These are phyloP conservation scores for Holothuria glaberrima DNA, from an alignment of 35 echinoderm and acorn worm genomes.

Conservation along the genomic window DNA sequence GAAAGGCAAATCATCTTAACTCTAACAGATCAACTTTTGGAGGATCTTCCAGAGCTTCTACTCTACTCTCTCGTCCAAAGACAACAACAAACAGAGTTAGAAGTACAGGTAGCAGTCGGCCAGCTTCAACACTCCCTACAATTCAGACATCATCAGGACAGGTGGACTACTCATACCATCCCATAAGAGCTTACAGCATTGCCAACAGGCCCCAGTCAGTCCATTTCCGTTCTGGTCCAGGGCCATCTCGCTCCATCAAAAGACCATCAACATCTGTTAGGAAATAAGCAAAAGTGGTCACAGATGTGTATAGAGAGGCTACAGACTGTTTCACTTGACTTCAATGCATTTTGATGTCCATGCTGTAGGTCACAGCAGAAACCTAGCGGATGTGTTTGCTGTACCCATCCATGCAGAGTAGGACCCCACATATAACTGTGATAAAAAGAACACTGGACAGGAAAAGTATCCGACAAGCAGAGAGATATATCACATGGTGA, in stretches of 20 bases:
- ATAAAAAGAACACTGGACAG: not conserved
- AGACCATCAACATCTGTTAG: constrained; percentile 42
- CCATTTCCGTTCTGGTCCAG: not conserved
- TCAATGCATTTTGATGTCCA: no score
- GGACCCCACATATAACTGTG: not conserved
- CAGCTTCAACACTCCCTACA: not conserved
- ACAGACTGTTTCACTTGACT: no score
- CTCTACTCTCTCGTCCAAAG: constrained; percentile 16
- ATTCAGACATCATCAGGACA: constrained; percentile 21
- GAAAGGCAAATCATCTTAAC: not conserved
- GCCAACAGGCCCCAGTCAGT: constrained; percentile 19
- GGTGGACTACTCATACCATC: not conserved
- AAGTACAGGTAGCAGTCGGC: not conserved
- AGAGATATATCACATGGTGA: not conserved
- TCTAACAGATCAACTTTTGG: constrained; percentile 21
- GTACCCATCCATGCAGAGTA: not conserved
- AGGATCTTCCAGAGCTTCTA: not conserved
- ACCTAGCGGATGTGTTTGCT: not conserved
- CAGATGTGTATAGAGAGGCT: not conserved
- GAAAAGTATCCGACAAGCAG: not conserved
- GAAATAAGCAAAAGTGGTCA: not conserved
- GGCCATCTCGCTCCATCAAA: not conserved
- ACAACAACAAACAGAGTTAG: constrained; percentile 1
- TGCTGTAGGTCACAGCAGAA: not conserved
- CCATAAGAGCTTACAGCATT: not conserved